These are phyloP conservation scores for Rattus rattus DNA, from an alignment of 2,113 vertebrate genomes.

Conservation along the genomic window DNA sequence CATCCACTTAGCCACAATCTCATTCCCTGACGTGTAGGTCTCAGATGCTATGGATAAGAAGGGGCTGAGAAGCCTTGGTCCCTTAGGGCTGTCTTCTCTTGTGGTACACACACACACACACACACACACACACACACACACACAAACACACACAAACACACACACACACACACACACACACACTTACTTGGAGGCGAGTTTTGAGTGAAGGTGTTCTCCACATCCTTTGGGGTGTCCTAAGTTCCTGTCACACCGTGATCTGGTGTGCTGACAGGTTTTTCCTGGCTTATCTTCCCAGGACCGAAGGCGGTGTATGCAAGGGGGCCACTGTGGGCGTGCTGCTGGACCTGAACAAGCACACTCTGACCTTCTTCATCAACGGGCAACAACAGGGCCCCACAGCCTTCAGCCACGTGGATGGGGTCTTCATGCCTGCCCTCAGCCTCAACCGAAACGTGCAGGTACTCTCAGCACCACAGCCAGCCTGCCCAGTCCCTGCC, in stretches of 20 bases:
- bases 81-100: neutral
- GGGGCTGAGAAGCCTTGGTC: too few relatives aligned
- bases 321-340: slow-evolving; percentile 95
- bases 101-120: too few relatives aligned
- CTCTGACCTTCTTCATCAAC: slow-evolving; percentile 96
- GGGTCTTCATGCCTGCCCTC: slow-evolving; percentile 96
- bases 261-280: neutral
- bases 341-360: slow-evolving; percentile 95
- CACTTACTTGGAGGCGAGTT: neutral
- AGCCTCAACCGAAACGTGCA: slow-evolving; percentile 99
- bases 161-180: neutral
- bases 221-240: neutral
- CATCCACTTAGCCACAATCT: neutral
- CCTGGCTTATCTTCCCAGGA: slow-evolving; percentile 85
- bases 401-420: slow-evolving; percentile 95
- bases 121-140: neutral
- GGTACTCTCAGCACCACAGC: slow-evolving; percentile 81
- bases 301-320: slow-evolving; percentile 96
- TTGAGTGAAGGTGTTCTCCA: neutral
- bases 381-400: slow-evolving; percentile 97
- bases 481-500: too few relatives aligned
- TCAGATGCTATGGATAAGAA: neutral
- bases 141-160: too few relatives aligned
- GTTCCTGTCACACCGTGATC: neutral
- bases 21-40: neutral